Evolutionary conservation across 2,797 vertebrate genomes (phyloP), one percentile per base, ranked within the genome.

Genomic region (Yasuhikotakia modesta): DNA sequence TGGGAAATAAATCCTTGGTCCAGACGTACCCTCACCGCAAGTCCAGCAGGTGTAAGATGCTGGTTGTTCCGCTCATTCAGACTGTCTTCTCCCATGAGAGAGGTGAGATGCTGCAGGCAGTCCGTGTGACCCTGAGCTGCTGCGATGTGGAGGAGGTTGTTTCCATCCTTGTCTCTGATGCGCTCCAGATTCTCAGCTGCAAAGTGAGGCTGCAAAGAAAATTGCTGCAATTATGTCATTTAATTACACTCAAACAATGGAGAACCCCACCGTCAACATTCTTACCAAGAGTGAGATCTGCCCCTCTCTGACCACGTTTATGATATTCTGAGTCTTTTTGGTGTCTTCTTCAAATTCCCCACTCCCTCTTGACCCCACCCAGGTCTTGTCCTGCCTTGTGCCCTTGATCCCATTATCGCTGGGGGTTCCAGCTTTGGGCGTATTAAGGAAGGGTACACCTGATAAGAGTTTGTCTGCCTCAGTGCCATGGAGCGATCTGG

Each of bases 101-200:
- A 98, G 5, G 97, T 98, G 87, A 99, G 96, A 80, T 99, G 97
- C 87, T 99, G 97, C 83, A 99, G 93, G 77, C 97, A 98, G 80
- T 98, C 96, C 0, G 95, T 89, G 16, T 99, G 97, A 10, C 97
- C 97, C 85, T 95, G 94, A 3, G 92, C 94, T 2, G 97, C 95
- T 0, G 96, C 93, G 65, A 98, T 81, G 70, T 99, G 97, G 75
- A 99, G 91, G 67, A 99, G 94, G 89, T 99, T 99, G 92, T 98
- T 99, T 72, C 93, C 90, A 2, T 91, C 94, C 71, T 96, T 95
- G 5, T 98, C 97, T 12, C 95, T 89, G 87, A 99, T 95, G 79
- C 95, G 93, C 92, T 98, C 97, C 89, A 99, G 94, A 88, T 98
- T 98, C 86, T 99, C 97, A 0, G 95, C 95, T 3, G 97, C 96